Base-by-base conservation (phyloP, 2,888 invertebrate species). In the Andrena praecox region DNA sequence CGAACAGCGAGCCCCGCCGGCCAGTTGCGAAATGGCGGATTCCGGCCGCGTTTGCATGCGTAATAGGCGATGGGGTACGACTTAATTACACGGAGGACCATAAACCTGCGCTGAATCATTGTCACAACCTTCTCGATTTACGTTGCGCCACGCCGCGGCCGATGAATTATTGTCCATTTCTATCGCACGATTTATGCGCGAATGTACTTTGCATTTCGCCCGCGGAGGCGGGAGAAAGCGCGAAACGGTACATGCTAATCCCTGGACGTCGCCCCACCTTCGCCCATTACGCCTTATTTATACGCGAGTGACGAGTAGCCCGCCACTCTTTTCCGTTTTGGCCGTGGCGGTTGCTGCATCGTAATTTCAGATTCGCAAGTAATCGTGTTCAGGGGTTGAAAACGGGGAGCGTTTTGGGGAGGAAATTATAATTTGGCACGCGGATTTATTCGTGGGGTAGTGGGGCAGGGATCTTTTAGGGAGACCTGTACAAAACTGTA, bases 101-200 rank as follows among this genome's bases (percentile, higher is more conserved):
- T 87, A 90, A 91, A 90, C 89, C 87, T 85, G 74, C 84, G 87
- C 84, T 91, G 91, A 92, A 90, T 91, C 89, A 92, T 91, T 90
- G 89, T 89, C 89, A 79, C 83, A 90, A 89, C 85, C 90, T 90
- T 89, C 90, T 86, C 91, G 89, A 91, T 91, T 90, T 90, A 89
- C 88, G 82, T 80, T 75, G 81, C 83, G 78, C 77, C 77, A 77
- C 84, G 84, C 76, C 78, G 80, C 74, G 79, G 54, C 87, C 89
- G 88, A 91, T 92, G 90, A 90, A 91, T 91, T 91, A 91, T 85
- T 63, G 87, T 80, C 83, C 89, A 88, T 89, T 90, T 89, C 88
- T 89, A 88, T 88, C 81, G 84, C 86, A 88, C 88, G 90, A 92
- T 90, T 90, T 90, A 90, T 85, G 86, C 86, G 74, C 84, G 78